Conservation (phyloP, 2,888 invertebrate species). For the Scaptomyza cyrtandrae region DNA sequence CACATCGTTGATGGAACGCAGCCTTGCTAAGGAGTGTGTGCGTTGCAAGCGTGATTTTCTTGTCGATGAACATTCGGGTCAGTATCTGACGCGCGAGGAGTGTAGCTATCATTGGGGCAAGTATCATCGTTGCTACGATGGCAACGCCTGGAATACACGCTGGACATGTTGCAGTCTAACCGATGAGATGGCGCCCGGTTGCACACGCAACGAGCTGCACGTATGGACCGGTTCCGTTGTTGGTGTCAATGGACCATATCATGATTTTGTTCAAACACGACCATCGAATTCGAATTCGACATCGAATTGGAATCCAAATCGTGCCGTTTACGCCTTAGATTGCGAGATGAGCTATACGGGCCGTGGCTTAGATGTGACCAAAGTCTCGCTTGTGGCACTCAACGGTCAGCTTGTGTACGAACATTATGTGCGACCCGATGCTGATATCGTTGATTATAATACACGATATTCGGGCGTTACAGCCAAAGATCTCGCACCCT, state of each 20-base stretch:
- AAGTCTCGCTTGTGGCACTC: slow-evolving; percentile 92
- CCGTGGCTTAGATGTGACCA: slow-evolving; percentile 93
- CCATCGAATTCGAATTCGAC: too few species aligned
- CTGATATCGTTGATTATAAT: slow-evolving; percentile 95
- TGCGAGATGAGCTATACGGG: slow-evolving; percentile 99
- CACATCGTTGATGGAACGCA: slow-evolving; percentile 62
- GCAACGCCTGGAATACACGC: slow-evolving; percentile 38
- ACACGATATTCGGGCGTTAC: slow-evolving; percentile 98
- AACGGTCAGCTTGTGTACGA: slow-evolving; percentile 93
- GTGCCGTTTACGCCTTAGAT: slow-evolving; percentile 92
- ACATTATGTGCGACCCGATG: slow-evolving; percentile 92
- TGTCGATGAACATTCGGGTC: slow-evolving; percentile 88
- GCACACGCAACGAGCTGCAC: slow-evolving; percentile 88
- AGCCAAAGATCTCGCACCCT: slow-evolving; percentile 87
- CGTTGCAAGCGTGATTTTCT: slow-evolving; percentile 90
- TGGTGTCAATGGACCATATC: slow-evolving; percentile 90
- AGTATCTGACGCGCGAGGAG: slow-evolving; percentile 89
- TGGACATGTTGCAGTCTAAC: slow-evolving; percentile 88
- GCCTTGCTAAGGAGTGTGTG: slow-evolving; percentile 87
- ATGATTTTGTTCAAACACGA: slow-evolving; percentile 88
- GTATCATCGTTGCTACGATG: slow-evolving; percentile 81
- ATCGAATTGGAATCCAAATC: not conserved
- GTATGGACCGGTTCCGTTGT: slow-evolving; percentile 91
- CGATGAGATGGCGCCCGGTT: slow-evolving; percentile 86
- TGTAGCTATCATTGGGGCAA: slow-evolving; percentile 97